These are phyloP conservation scores for Pristiophorus japonicus DNA, from an alignment of 2,113 vertebrate species.

Conservation along the genomic window DNA sequence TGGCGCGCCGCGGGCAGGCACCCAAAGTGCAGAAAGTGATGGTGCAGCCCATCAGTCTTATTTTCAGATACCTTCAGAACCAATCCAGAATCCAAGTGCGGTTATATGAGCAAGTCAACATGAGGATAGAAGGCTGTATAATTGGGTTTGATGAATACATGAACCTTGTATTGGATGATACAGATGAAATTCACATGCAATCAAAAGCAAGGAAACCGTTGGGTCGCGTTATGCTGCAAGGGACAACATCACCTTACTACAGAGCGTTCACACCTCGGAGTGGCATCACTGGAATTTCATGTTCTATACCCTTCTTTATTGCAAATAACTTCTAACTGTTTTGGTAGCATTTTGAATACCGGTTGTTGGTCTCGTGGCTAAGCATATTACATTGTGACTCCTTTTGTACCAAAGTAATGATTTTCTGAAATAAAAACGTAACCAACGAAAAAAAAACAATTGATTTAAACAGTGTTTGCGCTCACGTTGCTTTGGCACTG, in stretches of 20 bases:
- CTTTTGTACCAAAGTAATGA: conserved; percentile 4
- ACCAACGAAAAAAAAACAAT: neutral
- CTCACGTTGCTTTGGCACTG: neutral
- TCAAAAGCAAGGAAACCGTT: conserved; percentile 91
- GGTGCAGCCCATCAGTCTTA: too few relatives aligned
- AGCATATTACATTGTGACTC: too few relatives aligned
- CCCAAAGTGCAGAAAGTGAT: too few relatives aligned
- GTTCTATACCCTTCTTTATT: neutral
- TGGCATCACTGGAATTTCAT: neutral
- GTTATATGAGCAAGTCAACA: too few relatives aligned
- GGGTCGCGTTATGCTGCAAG: conserved; percentile 96
- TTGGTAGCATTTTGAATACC: neutral
- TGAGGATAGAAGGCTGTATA: too few relatives aligned
- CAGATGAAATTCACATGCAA: conserved; percentile 96
- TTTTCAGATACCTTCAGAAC: too few relatives aligned
- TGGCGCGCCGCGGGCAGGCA: too few relatives aligned
- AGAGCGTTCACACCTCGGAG: conserved; percentile 79
- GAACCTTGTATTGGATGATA: conserved; percentile 93
- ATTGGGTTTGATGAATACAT: conserved; percentile 98
- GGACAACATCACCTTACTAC: conserved; percentile 94
- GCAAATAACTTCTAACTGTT: neutral
- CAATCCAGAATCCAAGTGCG: too few relatives aligned
- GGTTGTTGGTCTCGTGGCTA: rapidly evolving
- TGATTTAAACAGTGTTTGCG: neutral
- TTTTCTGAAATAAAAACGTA: neutral